Evolutionary conservation across 1,140 invertebrate genomes (phyloP), one percentile per base, ranked within the genome.

Genomic region (Hylaeus anthracinus): DNA sequence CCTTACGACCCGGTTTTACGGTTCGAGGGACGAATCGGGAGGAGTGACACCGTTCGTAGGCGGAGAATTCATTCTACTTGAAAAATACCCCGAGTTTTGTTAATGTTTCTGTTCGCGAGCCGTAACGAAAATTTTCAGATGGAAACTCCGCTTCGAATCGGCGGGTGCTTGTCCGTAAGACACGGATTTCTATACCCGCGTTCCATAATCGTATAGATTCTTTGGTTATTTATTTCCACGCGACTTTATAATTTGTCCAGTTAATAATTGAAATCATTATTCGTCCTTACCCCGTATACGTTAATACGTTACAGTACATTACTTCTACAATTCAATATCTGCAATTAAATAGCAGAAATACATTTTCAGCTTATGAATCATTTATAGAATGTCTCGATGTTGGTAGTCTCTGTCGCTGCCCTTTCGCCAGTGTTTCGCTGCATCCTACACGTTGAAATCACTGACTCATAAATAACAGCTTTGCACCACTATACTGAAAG

Each of bases 331-430:
- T 61, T 67, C 55, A 1, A 14, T 60, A 64, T n/a, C 72, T 41
- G 73, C 65, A 69, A 81, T 48, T 58, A 43, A 73, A 72, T 72
- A 75, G 43, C 73, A 56, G 72, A 26, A 83, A 51, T 70, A 48
- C 70, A 61, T 81, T 88, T 79, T 85, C 77, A 72, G 83, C 81
- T 89, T 77, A 80, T 86, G 82, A 86, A 88, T 85, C 78, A 86
- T 83, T 80, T 78, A 81, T 87, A 69, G 72, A 71, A 86, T 66
- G 64, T 65, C 72, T 67, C 60, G 67, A 82, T 82, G 64, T 72
- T 64, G 72, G 84, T 82, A 71, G 63, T n/a, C 53, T 56, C 14
- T 82, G 84, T 61, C 58, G 51, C 41, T 58, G 74, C 51, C 48
- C 65, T 82, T 74, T 86, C 70, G 53, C 45, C 51, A 55, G 26